These are phyloP conservation scores for Gymnobelideus leadbeateri DNA, from an alignment of 2,113 vertebrate genomes.

Conservation along the genomic window DNA sequence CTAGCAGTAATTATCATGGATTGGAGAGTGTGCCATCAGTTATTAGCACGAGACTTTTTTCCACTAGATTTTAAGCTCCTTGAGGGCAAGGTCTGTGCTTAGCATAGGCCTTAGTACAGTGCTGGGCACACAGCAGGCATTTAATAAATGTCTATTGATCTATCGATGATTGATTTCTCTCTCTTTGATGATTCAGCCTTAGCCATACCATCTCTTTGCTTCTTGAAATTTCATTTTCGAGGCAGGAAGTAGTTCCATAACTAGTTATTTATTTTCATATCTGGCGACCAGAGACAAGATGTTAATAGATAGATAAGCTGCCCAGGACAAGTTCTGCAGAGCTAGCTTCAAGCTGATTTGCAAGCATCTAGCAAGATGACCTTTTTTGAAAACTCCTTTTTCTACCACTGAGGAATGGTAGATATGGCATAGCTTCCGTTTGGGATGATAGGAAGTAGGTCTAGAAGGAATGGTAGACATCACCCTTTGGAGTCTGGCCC, in stretches of 20 bases:
- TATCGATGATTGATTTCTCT: not conserved
- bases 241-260: too few relatives aligned
- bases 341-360: conserved; percentile 69
- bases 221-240: too few relatives aligned
- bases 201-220: conserved; percentile 44
- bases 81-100: too few relatives aligned
- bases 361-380: not conserved
- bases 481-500: not conserved
- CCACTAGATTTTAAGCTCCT: not conserved
- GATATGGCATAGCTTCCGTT: not conserved
- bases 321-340: too few relatives aligned
- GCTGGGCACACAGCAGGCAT: not conserved
- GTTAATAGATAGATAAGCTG: too few relatives aligned
- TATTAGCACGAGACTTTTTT: not conserved
- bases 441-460: not conserved
- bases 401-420: not conserved
- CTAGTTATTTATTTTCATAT: too few relatives aligned
- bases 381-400: not conserved
- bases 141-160: not conserved
- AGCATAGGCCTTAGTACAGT: too few relatives aligned
- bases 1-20: not conserved
- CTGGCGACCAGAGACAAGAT: too few relatives aligned
- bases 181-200: not conserved
- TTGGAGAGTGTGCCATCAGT: not conserved
- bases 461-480: not conserved